Percentiles rank a stretch among this genome's conserved stretches.
phyloP scores from a whole-genome alignment of 2,113 vertebrate genomes.

The Promerops cafer region DNA sequence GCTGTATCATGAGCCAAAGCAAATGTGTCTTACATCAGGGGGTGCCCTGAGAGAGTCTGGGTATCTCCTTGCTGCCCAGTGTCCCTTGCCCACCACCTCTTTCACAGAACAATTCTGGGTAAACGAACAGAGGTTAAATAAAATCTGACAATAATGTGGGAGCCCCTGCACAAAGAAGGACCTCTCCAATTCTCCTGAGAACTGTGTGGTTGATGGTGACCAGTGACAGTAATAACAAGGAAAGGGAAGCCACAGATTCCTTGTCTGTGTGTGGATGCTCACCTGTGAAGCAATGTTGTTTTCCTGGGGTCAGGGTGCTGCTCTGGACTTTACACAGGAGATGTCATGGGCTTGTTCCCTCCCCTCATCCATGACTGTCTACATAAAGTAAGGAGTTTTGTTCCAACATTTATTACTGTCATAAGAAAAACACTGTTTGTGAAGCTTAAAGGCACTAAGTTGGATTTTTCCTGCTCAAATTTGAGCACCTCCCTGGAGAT shows the following conservation, averaged over 20 bases:
- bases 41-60: not conserved
- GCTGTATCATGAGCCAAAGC: accelerated
- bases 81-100: not conserved
- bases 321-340: not conserved
- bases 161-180: not conserved
- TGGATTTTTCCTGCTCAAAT: not conserved
- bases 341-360: not conserved
- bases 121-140: not conserved
- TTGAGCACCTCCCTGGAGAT: not conserved
- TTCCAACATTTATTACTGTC: not conserved
- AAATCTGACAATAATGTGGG: not conserved
- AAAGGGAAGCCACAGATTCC: not conserved
- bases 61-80: not conserved
- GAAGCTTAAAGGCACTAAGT: not conserved
- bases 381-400: not conserved
- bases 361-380: not conserved
- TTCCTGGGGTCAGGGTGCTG: not conserved
- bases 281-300: not conserved
- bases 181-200: not conserved
- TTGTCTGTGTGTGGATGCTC: not conserved
- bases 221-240: not conserved
- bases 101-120: not conserved
- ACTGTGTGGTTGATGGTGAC: not conserved
- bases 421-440: not conserved
- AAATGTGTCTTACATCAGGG: accelerated